Base-by-base conservation (phyloP, 2,888 invertebrate genomes). In the Noctuana brunneofusca region DNA sequence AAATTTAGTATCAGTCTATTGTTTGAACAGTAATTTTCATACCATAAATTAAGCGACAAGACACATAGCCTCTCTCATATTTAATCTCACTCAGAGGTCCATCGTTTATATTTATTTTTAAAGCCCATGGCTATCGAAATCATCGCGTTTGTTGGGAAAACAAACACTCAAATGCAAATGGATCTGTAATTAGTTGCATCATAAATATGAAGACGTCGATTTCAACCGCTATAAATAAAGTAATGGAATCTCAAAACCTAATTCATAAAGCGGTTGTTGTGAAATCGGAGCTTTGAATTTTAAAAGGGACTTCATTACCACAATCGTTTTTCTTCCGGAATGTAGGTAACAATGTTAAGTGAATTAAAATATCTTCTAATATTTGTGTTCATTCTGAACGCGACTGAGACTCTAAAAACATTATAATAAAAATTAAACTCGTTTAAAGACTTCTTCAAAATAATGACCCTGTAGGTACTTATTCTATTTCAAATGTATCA, bases 161-260 rank as follows among this genome's bases (percentile, higher is more conserved):
- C 75, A 80, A 79, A 79, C 74, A 79, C 69, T 68, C 14, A 43
- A 56, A 63, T 57, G 56, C 56, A 63, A 63, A 63, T 56, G 62
- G 16, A 20, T 57, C 74, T 72, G 78, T 83, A 83, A 83, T 85
- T 85, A 81, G 75, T 75, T 70, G 72, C 69, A 68, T 72, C 75
- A 80, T 85, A 83, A 84, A 84, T 80, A 83, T 76, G 70, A 73
- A 68, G 68, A 68, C 68, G 71, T 75, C 75, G 72, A 80, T 78
- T 74, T 69, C 63, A 71, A 68, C 68, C 64, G 68, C 73, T 75
- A 79, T 86, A 83, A 85, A 85, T 82, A 79, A 80, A 70, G 69
- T 72, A 80, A 78, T 79, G 75, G 76, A 78, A 78, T 79, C 69
- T 70, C 74, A 70, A 74, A 76, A 73, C 73, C 68, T 71, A 75